phyloP scores from a whole-genome alignment of 2,113 vertebrate genomes.

The Monopterus albus region DNA sequence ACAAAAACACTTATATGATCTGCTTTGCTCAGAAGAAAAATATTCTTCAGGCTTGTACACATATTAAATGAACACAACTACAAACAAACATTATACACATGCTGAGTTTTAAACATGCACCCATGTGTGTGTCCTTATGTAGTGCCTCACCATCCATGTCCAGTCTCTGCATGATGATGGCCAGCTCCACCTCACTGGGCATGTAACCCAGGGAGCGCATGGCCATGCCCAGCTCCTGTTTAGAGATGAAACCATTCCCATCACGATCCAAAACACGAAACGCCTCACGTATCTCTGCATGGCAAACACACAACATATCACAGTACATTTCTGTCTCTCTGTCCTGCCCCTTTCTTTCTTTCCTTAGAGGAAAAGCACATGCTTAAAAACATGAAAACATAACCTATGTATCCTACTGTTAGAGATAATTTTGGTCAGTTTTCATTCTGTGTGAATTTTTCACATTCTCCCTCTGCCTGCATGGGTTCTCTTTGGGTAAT shows the following conservation, averaged over 20 bases:
- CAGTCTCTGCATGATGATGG: conserved; percentile 99
- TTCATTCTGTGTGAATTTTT: too few species aligned
- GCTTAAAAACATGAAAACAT: too few species aligned
- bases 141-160: conserved; percentile 96
- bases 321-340: not conserved
- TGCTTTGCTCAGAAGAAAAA: conserved; percentile 4
- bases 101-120: conserved; percentile 24
- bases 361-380: too few species aligned
- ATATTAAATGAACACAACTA: not conserved
- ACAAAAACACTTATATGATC: not conserved
- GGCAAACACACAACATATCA: conserved; percentile 48
- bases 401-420: too few species aligned
- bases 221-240: conserved; percentile 99
- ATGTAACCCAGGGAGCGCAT: conserved; percentile 99
- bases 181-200: conserved; percentile 98
- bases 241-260: conserved; percentile 99
- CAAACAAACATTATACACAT: conserved; percentile 11
- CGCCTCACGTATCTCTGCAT: conserved; percentile 95
- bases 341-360: not conserved
- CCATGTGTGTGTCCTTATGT: conserved; percentile 58
- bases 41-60: not conserved
- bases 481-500: too few species aligned
- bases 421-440: too few species aligned
- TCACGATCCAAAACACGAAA: conserved; percentile 97
- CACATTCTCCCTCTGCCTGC: too few species aligned